These are phyloP conservation scores for Gymnocephalus cernua DNA, from an alignment of 2,113 vertebrate genomes.

Conservation along the genomic window DNA sequence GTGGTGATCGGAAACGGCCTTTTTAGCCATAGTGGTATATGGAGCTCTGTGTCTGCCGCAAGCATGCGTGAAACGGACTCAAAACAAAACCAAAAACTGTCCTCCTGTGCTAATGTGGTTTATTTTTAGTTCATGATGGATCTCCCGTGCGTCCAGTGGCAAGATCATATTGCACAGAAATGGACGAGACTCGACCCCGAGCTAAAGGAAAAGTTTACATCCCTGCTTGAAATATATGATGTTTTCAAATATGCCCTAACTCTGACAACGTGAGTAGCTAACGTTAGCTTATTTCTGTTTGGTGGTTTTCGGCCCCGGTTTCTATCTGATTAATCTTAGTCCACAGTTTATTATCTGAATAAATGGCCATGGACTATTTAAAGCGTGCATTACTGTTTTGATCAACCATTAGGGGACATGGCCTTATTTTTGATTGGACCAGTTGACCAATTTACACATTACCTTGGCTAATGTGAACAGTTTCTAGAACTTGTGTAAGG, in stretches of 20 bases:
- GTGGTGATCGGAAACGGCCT: accelerated
- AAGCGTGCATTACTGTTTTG: background rate
- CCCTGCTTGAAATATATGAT: conserved; percentile 73
- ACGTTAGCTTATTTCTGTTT: background rate
- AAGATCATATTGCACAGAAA: conserved; percentile 76
- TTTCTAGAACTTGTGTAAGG: background rate
- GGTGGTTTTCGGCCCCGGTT: background rate
- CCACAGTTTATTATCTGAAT: background rate
- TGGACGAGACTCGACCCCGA: conserved; percentile 72
- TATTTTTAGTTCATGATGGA: conserved; percentile 70
- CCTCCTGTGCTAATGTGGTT: background rate
- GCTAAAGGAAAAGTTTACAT: conserved; percentile 61
- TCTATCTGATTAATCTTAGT: background rate
- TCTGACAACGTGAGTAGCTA: conserved; percentile 73
- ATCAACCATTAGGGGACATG: background rate
- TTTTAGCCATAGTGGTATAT: no score
- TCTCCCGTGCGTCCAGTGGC: conserved; percentile 78
- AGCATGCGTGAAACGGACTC: background rate
- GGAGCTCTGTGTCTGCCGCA: no score
- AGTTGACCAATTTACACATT: background rate
- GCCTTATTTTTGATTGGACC: background rate
- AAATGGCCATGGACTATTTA: background rate
- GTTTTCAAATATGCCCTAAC: conserved; percentile 70
- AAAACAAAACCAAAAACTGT: conserved; percentile 11
- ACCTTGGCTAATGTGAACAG: background rate